These are phyloP conservation scores for Saimiri boliviensis DNA, from an alignment of 2,113 vertebrate species.

Conservation along the genomic window DNA sequence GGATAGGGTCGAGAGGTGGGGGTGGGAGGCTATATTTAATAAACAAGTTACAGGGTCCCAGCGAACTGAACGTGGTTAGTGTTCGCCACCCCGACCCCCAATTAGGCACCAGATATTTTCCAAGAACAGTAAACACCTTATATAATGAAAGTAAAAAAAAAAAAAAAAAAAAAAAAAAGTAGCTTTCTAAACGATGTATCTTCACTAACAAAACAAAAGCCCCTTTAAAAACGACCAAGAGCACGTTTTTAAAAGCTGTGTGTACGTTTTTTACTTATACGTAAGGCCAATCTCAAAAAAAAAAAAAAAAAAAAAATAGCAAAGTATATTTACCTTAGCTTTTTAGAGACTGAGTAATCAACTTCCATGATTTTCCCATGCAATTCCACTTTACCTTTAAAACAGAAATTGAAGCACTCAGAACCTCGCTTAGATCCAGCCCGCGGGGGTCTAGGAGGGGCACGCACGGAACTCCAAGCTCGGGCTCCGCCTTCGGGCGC, in stretches of 20 bases:
- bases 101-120: constrained; percentile 47
- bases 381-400: constrained; percentile 94
- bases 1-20: not conserved
- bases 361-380: constrained; percentile 97
- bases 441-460: constrained; percentile 56
- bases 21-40: constrained; percentile 37
- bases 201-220: constrained; percentile 41
- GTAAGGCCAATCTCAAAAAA: constrained; percentile 22
- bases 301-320: constrained; percentile 13
- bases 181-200: constrained; percentile 56
- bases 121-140: constrained; percentile 68
- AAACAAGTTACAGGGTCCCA: constrained; percentile 58
- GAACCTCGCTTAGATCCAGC: constrained; percentile 48
- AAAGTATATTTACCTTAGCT: constrained; percentile 91
- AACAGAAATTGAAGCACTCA: constrained; percentile 80
- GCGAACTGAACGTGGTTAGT: constrained; percentile 23
- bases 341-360: constrained; percentile 96
- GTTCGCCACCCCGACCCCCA: constrained; percentile 12
- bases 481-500: constrained; percentile 68
- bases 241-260: constrained; percentile 26
- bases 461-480: constrained; percentile 28
- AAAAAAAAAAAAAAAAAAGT: constrained; percentile 67
- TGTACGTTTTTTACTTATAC: constrained; percentile 28
- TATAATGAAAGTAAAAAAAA: constrained; percentile 79
- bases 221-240: constrained; percentile 3